Base-by-base conservation (phyloP, 2,888 invertebrate genomes). In the Coelopa pilipes region DNA sequence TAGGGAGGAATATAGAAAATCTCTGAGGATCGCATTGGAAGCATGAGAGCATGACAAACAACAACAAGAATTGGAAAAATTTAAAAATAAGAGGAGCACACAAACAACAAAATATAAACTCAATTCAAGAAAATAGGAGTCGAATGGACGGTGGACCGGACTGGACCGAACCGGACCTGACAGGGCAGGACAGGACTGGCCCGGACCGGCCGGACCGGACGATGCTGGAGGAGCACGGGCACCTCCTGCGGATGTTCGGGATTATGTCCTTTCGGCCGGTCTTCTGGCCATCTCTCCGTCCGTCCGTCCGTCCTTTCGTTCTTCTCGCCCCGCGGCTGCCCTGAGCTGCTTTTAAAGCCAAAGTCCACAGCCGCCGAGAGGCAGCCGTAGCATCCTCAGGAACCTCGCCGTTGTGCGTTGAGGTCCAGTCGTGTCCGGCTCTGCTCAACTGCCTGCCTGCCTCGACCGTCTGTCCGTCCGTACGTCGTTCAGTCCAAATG, bases 161-260 rank as follows among this genome's bases (percentile, higher is more conserved):
- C 24, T 46, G 2, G 7, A 19, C 7, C n/a, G 24, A n/a, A 69
- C 17, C n/a, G 12, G 45, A 24, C 24, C n/a, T 1, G 7, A 19
- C 7, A n/a, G n/a, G n/a, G n/a, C n/a, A 50, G n/a, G 24, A 69
- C 17, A n/a, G 12, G 45, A 24, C 24, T 46, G 2, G 7, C 12
- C 7, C n/a, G 24, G n/a, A n/a, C n/a, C n/a, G n/a, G n/a, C n/a
- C n/a, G n/a, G n/a, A n/a, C n/a, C n/a, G n/a, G n/a, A n/a, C n/a
- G n/a, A n/a, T n/a, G n/a, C n/a, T n/a, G n/a, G n/a, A n/a, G n/a
- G 24, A 66, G 9, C 46, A 45, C 80, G 81, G 79, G 80, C 82
- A 80, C 82, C 79, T 82, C 66, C 79, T 82, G 81, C 82, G 82
- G 82, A 82, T 82, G 80, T 80, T 79, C 71, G 76, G 77, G 82